These are phyloP conservation scores for Acridotheres tristis DNA, from an alignment of 2,797 vertebrate species.

Conservation along the genomic window DNA sequence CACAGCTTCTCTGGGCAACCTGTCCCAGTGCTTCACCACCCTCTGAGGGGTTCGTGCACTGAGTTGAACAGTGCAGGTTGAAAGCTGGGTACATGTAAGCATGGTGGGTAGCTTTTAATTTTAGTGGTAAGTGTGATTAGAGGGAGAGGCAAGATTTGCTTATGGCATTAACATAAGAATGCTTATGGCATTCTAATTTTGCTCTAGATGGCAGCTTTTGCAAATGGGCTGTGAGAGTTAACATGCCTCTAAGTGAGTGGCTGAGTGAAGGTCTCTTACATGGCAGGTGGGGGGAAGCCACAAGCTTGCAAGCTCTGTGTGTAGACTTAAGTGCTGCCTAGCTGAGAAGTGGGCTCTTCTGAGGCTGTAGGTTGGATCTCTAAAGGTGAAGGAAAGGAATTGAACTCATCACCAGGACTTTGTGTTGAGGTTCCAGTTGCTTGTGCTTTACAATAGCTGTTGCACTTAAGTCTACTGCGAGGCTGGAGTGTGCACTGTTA, in stretches of 20 bases:
- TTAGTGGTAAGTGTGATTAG: neutral
- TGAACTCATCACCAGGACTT: neutral
- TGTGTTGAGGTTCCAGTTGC: neutral
- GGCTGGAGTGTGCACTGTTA: neutral
- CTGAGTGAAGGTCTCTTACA: fast-evolving
- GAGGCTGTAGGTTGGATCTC: neutral
- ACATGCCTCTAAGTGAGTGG: neutral
- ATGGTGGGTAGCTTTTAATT: neutral
- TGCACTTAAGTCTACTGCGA: neutral
- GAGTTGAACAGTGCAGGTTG: neutral
- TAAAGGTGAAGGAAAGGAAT: neutral
- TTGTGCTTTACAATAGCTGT: neutral
- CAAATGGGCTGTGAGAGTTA: neutral
- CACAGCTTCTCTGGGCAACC: neutral
- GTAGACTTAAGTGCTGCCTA: neutral
- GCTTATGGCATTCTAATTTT: neutral
- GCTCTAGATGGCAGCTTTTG: neutral
- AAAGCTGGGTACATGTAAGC: neutral
- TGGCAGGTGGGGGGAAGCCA: fast-evolving
- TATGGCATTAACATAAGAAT: neutral
- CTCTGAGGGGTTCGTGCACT: neutral
- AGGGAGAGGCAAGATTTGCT: neutral
- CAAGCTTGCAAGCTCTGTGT: neutral
- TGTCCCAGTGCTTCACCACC: neutral
- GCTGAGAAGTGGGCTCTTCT: neutral